phyloP scores from a whole-genome alignment of 2,797 vertebrate genomes.

The Tokudaia tokunoshimensis region DNA sequence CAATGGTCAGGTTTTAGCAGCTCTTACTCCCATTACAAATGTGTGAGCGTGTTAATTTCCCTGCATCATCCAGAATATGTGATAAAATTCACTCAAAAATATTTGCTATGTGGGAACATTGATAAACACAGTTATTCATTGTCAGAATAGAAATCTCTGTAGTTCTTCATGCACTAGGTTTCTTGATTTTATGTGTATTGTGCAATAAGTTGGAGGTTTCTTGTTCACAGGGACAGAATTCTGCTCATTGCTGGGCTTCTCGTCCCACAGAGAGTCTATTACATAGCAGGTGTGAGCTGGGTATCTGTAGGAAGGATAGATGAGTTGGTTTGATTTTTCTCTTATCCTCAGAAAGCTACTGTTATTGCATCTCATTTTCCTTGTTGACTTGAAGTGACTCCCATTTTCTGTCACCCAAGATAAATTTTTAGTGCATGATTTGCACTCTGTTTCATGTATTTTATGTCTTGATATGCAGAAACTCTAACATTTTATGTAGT shows the following conservation, averaged over 20 bases:
- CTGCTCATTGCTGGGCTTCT: not conserved
- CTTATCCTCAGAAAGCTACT: not conserved
- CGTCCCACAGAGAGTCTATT: not conserved
- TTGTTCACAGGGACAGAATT: not conserved
- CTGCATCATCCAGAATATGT: not conserved
- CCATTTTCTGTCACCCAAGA: not conserved
- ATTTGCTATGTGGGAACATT: conserved; percentile 3
- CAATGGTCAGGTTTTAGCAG: not conserved
- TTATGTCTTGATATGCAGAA: conserved; percentile 50
- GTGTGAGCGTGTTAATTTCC: conserved; percentile 37
- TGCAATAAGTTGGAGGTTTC: not conserved
- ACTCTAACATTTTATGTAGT: conserved; percentile 31
- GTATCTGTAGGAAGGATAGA: not conserved
- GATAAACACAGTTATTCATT: not conserved
- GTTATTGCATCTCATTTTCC: not conserved
- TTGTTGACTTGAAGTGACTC: conserved; percentile 27
- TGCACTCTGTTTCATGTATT: conserved; percentile 35
- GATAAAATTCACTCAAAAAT: conserved; percentile 64
- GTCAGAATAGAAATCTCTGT: not conserved
- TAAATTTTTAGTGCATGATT: conserved; percentile 50
- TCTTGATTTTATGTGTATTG: not conserved
- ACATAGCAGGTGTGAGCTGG: not conserved
- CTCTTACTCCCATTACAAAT: conserved; percentile 30
- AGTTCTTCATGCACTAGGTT: not conserved
- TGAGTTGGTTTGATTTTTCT: not conserved